Base-by-base conservation (phyloP, 2,113 vertebrate species). In the Lagopus leucura region DNA sequence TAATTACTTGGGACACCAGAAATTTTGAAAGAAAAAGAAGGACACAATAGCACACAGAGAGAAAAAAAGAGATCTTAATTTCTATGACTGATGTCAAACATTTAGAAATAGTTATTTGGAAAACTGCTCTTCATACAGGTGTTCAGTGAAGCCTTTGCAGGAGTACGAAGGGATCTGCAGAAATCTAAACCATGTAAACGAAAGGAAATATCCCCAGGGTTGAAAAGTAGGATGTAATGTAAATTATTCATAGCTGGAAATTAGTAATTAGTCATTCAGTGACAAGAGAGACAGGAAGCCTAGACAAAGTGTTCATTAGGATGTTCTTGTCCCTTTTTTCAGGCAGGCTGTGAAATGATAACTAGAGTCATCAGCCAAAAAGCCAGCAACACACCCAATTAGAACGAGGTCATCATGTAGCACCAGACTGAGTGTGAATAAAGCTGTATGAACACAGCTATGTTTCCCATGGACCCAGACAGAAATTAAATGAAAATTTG, bases 241-340 rank as follows among this genome's bases (percentile, higher is more conserved):
- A 82, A 96, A 94, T 96, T 95, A 93, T 95, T 96, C 92, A 93
- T 77, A 48, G 73, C 58, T 97, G 87, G 90, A 95, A 96, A 97
- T 92, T 77, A 71, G 63, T 73, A 94, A 95, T 97, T 88, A 95
- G 76, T 95, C 90, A 90, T 78, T 77, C 1, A 2, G 86, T 93
- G 95, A 92, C 93, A 94, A 76, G 71, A 86, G 93, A 90, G 93
- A 88, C 76, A 74, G 86, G 90, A 96, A 95, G 50, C 75, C 58
- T 22, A 75, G 88, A 75, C 30, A 55, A 91, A 86, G 81, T 74
- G 72, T 40, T 96, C 91, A 80, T 91, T 82, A 74, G 80, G 78
- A 72, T 22, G 47, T 74, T 88, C 48, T 70, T 32, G 77, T 40
- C 48, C 48, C 65, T 78, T 79, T 88, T 50, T 91, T 88, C 38